Evolutionary conservation across 1,140 invertebrate genomes (phyloP).

Genomic region (Trichonephila clavipes): DNA sequence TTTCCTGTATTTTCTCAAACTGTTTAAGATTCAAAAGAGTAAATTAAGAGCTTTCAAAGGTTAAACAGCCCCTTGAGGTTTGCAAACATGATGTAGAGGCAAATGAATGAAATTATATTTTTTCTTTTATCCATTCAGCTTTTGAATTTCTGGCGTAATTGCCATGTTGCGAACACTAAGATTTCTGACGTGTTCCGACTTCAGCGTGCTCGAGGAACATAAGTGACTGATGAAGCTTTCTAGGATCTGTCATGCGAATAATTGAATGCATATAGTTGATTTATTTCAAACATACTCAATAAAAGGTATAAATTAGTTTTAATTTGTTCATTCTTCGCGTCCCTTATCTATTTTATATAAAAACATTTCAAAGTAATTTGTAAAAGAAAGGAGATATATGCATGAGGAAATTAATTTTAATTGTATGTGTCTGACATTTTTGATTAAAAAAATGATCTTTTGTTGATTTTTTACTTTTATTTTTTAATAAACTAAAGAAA

Average conservation of each 20-base stretch:
- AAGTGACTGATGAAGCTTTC: background rate
- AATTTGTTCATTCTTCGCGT: background rate
- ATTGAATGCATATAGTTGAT: background rate
- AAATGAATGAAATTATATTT: background rate
- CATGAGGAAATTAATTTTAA: too few relatives aligned
- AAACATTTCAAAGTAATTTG: too few relatives aligned
- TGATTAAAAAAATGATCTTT: too few relatives aligned
- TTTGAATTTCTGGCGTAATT: background rate
- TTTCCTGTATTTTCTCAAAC: background rate
- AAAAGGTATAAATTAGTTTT: background rate
- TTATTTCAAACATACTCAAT: background rate
- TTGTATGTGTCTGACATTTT: too few relatives aligned
- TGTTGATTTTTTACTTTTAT: too few relatives aligned
- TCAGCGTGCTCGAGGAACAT: background rate
- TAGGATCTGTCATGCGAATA: background rate
- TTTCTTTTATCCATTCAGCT: background rate
- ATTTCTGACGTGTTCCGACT: background rate
- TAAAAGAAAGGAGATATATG: too few relatives aligned
- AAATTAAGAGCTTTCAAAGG: background rate
- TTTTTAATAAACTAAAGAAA: too few relatives aligned
- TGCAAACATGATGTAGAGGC: background rate
- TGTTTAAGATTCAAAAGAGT: conserved; percentile 7
- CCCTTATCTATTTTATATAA: too few relatives aligned
- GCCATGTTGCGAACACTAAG: background rate
- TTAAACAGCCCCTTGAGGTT: conserved; percentile 8